Conservation (phyloP, 2,888 invertebrate species). For the Microchrysa polita region DNA sequence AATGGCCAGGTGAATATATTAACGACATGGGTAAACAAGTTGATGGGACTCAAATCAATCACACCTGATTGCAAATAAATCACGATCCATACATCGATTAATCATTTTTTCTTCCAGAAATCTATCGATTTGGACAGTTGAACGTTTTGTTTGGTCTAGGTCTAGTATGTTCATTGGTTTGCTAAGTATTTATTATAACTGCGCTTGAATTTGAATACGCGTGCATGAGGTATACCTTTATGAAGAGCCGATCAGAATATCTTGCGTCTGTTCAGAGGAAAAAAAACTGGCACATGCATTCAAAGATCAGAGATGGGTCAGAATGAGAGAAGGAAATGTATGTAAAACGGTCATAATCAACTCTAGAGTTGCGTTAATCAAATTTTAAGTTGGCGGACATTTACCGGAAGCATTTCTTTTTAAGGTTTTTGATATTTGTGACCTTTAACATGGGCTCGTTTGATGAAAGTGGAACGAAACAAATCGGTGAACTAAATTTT, state of each 20-base stretch:
- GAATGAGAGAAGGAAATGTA: background rate
- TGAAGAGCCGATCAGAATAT: no score
- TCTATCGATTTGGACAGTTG: conserved; percentile 30
- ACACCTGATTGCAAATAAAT: conserved; percentile 45
- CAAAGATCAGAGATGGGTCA: background rate
- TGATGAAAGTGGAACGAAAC: no score
- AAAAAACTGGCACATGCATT: no score
- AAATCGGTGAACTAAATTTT: no score
- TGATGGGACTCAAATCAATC: conserved; percentile 45
- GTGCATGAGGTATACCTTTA: no score
- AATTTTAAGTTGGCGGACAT: conserved; percentile 35
- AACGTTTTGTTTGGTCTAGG: conserved; percentile 23
- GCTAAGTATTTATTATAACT: no score
- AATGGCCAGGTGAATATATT: conserved; percentile 38
- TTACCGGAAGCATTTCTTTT: conserved; percentile 33
- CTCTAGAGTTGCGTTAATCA: conserved; percentile 29
- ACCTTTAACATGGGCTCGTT: background rate
- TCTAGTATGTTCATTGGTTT: background rate
- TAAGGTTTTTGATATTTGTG: background rate
- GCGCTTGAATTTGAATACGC: no score
- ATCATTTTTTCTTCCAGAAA: conserved; percentile 37
- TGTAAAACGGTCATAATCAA: conserved; percentile 27
- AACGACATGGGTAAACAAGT: conserved; percentile 44
- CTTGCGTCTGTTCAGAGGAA: no score
- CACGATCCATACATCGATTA: conserved; percentile 39